A percentile compares a stretch with the other conserved stretches of the same genome.
Conservation (phyloP, 2,888 invertebrate genomes). For the Nyleta sp. region DNA sequence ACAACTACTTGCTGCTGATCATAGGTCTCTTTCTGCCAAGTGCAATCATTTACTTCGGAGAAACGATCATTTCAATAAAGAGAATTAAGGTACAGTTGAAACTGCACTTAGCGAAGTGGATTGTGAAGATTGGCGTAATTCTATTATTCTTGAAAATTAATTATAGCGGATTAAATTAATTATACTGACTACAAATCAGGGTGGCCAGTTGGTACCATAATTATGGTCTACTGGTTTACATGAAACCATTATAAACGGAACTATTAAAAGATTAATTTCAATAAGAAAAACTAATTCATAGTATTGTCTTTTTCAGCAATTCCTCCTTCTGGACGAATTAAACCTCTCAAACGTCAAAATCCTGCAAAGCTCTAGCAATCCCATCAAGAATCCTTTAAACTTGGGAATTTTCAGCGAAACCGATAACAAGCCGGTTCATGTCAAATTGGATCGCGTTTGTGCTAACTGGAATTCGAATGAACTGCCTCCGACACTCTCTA, state of each 20-base stretch:
- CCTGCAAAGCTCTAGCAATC: neutral
- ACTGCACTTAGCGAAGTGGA: no score
- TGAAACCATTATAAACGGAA: no score
- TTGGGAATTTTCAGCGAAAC: neutral
- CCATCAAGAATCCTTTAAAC: neutral
- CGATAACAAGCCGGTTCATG: constrained; percentile 71
- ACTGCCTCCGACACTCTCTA: constrained; percentile 81
- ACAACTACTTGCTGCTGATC: constrained; percentile 86
- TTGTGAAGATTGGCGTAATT: no score
- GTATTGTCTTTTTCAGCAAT: constrained; percentile 53
- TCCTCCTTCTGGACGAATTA: constrained; percentile 75
- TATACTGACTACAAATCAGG: no score
- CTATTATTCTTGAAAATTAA: no score
- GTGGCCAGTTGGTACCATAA: no score
- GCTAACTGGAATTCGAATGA: constrained; percentile 76
- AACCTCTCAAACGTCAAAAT: constrained; percentile 37
- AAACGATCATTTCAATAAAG: constrained; percentile 84
- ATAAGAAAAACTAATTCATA: no score
- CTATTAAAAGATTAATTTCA: no score
- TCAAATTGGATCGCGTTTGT: constrained; percentile 71
- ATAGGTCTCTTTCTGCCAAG: constrained; percentile 86
- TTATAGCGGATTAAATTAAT: no score
- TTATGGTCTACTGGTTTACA: no score
- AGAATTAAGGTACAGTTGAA: constrained; percentile 83
- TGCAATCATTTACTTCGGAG: constrained; percentile 82